Conservation (phyloP, 2,113 vertebrate genomes). For the Lycaon pictus region DNA sequence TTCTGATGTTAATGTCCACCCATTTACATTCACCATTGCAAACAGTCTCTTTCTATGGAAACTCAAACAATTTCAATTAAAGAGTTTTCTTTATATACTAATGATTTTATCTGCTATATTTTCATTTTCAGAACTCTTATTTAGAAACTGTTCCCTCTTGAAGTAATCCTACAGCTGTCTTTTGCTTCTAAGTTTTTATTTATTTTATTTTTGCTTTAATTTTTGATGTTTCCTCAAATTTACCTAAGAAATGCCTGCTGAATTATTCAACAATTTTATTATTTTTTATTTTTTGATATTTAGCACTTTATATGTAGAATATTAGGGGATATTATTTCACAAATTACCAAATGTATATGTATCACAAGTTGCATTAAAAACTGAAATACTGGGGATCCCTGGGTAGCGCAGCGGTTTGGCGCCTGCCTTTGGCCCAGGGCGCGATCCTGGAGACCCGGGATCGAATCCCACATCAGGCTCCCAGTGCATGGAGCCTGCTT, state of each 20-base stretch:
- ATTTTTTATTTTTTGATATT: neutral
- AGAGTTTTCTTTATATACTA: neutral
- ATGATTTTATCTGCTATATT: neutral
- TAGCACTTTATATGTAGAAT: constrained; percentile 39
- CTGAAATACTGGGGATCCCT: no score
- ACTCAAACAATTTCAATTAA: neutral
- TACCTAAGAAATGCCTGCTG: neutral
- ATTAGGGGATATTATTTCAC: neutral
- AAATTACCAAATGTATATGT: constrained; percentile 14
- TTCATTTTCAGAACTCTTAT: neutral
- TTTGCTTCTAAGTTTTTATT: neutral
- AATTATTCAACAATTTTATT: neutral
- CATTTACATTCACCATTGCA: neutral
- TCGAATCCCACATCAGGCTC: no score
- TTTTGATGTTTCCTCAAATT: neutral
- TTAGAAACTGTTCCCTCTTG: neutral
- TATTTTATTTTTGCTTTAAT: neutral
- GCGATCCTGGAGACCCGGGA: no score
- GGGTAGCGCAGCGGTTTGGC: no score
- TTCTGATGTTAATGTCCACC: neutral
- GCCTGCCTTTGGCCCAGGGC: no score
- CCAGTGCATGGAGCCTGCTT: no score
- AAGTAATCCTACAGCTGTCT: neutral
- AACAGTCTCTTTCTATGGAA: neutral
- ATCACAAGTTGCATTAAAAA: constrained; percentile 38